A percentile compares a stretch with the other conserved stretches of the same genome.
Conservation (phyloP, 2,797 vertebrate genomes). For the Sebastolobus alascanus region DNA sequence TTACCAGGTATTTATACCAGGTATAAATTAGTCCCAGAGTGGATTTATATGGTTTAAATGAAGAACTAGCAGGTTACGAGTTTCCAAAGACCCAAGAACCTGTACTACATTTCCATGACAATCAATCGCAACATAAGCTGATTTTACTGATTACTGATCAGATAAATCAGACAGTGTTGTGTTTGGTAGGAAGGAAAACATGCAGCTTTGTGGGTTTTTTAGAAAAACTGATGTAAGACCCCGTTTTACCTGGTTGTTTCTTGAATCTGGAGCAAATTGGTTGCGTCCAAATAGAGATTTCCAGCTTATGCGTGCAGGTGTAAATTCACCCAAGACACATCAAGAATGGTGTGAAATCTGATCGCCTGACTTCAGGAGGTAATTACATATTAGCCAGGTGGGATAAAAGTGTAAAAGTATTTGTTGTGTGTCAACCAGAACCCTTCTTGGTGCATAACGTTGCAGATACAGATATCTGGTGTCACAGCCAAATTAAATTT, state of each 20-base stretch:
- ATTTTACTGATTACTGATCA: background rate
- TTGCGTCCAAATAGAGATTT: background rate
- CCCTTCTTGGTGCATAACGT: background rate
- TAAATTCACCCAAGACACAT: background rate
- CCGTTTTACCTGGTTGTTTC: conserved; percentile 20
- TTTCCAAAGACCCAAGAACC: conserved; percentile 1
- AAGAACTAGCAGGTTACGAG: conserved; percentile 14
- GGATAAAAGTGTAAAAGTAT: background rate
- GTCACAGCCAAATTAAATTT: background rate
- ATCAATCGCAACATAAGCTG: background rate
- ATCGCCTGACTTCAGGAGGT: background rate
- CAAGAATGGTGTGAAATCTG: background rate
- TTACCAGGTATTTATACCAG: background rate
- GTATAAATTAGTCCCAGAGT: background rate
- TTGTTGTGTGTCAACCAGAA: background rate
- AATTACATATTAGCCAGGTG: background rate
- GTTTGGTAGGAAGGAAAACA: conserved; percentile 18
- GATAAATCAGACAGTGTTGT: background rate
- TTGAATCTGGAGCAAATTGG: background rate
- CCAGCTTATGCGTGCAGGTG: background rate
- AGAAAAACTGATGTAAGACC: background rate
- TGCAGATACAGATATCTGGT: background rate
- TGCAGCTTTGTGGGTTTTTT: background rate
- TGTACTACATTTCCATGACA: background rate
- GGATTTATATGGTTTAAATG: background rate